Base-by-base conservation (phyloP, 1,140 invertebrate species). In the Cotesia chilonis region DNA sequence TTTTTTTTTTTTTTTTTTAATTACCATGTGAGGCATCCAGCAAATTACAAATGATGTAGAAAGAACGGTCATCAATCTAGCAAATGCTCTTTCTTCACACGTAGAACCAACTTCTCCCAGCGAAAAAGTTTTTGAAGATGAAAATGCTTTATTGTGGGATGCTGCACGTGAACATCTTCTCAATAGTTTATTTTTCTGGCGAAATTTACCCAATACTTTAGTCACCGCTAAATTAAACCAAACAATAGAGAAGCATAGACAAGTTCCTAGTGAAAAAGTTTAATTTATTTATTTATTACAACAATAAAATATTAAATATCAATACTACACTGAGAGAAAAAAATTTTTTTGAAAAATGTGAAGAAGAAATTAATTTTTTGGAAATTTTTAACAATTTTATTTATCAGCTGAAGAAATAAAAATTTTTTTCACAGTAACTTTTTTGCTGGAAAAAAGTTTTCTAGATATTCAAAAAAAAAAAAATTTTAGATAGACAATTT, bases 21-120 rank as follows among this genome's bases (percentile, higher is more conserved):
- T 89, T 81, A 95, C 94, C 92, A 95, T 92, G 84, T 95, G 94
- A 2, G 94, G 94, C 86, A 94, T 89, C 94, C 94, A 96, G 80
- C 94, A 95, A 1, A 93, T 86, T 61, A 95, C 92, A 78, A 95
- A 95, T 3, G 93, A 91, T 55, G 95, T 90, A 59, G 93, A 94
- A 1, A 96, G 88, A 4, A 94, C 89, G 0, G 92, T 91, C 94
- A 96, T 95, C 2, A 95, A 87, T 75, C 92, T 90, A 55, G 94
- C 93, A 84, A 96, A 95, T 55, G 93, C 92, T 63, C 94, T 89
- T 84, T 95, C 94, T 80, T 95, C 94, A 0, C 90, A 88, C 0
- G 93, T 94, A 69, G 92, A 89, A 7, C 89, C 88, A 70, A 83
- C 75, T 76, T 86, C 81, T 1, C 76, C 54, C 2, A 84, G 51